phyloP scores from a whole-genome alignment of 2,888 invertebrate species.

The Amblyjoppa fuscipennis region DNA sequence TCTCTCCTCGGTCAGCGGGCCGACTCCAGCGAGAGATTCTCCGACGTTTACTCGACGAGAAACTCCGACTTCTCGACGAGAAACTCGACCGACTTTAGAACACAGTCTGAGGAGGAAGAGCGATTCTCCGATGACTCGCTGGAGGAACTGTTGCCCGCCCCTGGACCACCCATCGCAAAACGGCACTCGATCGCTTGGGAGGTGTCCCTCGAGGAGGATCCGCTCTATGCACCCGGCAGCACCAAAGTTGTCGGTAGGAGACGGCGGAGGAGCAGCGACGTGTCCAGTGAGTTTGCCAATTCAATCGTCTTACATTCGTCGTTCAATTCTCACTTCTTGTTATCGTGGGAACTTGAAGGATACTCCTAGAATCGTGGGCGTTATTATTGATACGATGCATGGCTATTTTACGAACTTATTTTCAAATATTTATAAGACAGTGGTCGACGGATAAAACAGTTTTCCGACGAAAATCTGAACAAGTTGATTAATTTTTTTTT shows the following conservation, averaged over 20 bases:
- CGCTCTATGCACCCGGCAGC: conserved; percentile 90
- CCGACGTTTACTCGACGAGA: conserved; percentile 82
- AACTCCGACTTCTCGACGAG: conserved; percentile 83
- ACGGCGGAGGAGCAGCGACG: conserved; percentile 85
- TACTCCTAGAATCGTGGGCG: neutral
- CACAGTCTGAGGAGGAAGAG: conserved; percentile 86
- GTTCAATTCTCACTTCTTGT: neutral
- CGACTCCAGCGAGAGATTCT: conserved; percentile 81
- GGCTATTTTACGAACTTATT: too few relatives aligned
- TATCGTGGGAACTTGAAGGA: neutral
- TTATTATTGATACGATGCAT: neutral
- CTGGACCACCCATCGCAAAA: conserved; percentile 88
- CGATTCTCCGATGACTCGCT: conserved; percentile 94
- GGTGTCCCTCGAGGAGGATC: conserved; percentile 91
- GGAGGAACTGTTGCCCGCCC: conserved; percentile 89
- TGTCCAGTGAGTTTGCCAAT: conserved; percentile 83
- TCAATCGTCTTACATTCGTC: neutral
- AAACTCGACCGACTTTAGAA: conserved; percentile 83
- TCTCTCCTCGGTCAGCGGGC: conserved; percentile 79
- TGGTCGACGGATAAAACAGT: neutral
- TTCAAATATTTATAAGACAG: neutral
- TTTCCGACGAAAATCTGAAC: neutral
- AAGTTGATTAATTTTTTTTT: too few relatives aligned
- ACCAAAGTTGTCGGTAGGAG: conserved; percentile 88
- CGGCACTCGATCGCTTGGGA: conserved; percentile 95